Conservation (phyloP, 2,113 vertebrate genomes). For the Morone chrysops region DNA sequence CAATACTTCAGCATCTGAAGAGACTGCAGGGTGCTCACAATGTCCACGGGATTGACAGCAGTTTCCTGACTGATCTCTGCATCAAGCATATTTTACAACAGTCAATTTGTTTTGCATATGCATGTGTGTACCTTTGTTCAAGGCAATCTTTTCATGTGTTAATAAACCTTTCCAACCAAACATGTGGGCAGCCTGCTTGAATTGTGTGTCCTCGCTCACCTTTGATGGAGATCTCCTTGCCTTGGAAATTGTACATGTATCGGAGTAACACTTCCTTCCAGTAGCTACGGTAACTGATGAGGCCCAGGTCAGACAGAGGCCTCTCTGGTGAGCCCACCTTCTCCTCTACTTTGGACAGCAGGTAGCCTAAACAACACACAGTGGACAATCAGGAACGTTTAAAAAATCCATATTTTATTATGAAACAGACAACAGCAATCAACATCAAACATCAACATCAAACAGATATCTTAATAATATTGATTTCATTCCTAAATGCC, state of each 20-base stretch:
- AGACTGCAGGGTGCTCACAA: slow-evolving; percentile 97
- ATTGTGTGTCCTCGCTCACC: slow-evolving; percentile 71
- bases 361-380: slow-evolving; percentile 87
- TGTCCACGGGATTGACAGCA: slow-evolving; percentile 97
- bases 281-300: slow-evolving; percentile 99
- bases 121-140: neutral
- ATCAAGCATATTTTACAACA: slow-evolving; percentile 20
- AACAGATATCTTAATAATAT: neutral
- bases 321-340: slow-evolving; percentile 97
- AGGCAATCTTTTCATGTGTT: neutral
- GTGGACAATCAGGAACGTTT: neutral
- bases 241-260: slow-evolving; percentile 97
- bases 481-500: neutral
- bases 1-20: slow-evolving; percentile 99
- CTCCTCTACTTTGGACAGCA: slow-evolving; percentile 98
- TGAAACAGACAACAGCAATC: too few species aligned
- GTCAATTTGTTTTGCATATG: neutral
- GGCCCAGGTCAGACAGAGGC: slow-evolving; percentile 95
- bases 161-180: neutral
- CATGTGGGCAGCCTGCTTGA: neutral
- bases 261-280: slow-evolving; percentile 98
- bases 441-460: too few species aligned
- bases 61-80: slow-evolving; percentile 99
- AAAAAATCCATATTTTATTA: too few species aligned
- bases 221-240: slow-evolving; percentile 99